These are phyloP conservation scores for Plumapathes pennacea DNA, from an alignment of 92 coral and sea anemone species.

Conservation along the genomic window DNA sequence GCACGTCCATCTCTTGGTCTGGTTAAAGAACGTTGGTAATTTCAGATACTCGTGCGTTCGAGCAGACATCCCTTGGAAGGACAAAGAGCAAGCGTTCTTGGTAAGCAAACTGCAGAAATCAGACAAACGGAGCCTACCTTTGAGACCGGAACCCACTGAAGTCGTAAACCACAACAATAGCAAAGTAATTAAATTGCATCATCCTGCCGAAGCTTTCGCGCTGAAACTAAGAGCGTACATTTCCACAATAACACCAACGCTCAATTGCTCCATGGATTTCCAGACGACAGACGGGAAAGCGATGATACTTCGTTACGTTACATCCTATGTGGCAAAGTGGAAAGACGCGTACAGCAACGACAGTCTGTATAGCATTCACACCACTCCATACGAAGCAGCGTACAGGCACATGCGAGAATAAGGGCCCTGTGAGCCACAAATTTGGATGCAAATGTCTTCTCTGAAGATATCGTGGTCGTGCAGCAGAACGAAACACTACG, in stretches of 20 bases:
- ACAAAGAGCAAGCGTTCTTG: conserved; percentile 2
- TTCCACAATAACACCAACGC: conserved; percentile 1
- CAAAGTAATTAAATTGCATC: neutral
- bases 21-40: neutral
- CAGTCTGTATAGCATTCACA: neutral
- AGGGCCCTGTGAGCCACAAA: conserved; percentile 7
- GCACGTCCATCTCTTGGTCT: neutral
- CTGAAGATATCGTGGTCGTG: conserved; percentile 3
- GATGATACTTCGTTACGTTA: conserved; percentile 22
- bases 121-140: neutral
- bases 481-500: neutral
- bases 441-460: conserved; percentile 1
- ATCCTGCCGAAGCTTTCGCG: conserved; percentile 17
- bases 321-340: conserved; percentile 27
- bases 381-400: conserved; percentile 4
- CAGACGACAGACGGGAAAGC: conserved; percentile 24
- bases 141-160: neutral
- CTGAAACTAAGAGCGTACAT: conserved; percentile 14
- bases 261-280: conserved; percentile 18
- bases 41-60: neutral
- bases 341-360: conserved; percentile 9
- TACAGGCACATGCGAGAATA: too few relatives aligned
- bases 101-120: neutral
- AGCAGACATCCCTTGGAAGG: conserved; percentile 18
- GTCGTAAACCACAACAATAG: neutral